Evolutionary conservation across 1,140 invertebrate species (phyloP).

Genomic region (Aphis craccivora): DNA sequence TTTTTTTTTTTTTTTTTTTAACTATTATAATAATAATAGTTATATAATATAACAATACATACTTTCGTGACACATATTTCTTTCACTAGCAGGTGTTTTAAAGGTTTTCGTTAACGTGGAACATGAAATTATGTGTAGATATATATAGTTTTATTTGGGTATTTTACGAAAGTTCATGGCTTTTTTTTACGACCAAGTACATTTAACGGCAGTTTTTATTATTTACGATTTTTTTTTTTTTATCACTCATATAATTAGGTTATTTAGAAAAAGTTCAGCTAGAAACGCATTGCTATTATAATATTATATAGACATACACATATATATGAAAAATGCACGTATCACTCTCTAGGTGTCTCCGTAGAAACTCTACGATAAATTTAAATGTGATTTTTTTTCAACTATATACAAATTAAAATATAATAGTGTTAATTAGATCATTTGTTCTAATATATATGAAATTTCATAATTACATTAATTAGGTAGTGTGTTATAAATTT

Average conservation of each 20-base stretch:
- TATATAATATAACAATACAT: background rate
- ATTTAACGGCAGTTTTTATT: conserved; percentile 26
- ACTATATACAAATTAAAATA: background rate
- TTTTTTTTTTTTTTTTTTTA: background rate
- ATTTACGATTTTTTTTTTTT: conserved; percentile 9
- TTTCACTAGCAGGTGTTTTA: conserved; percentile 10
- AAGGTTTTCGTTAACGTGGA: background rate
- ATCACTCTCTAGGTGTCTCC: background rate
- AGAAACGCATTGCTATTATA: background rate
- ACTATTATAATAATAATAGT: background rate
- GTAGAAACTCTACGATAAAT: background rate
- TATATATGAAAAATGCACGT: background rate
- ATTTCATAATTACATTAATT: background rate
- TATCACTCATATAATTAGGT: background rate
- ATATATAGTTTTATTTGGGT: background rate
- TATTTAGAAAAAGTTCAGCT: background rate
- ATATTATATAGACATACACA: background rate
- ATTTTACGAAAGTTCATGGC: conserved; percentile 18
- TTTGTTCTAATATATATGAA: background rate
- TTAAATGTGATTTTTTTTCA: background rate
- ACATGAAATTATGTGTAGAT: background rate
- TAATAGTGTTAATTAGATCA: background rate
- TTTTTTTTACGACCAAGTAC: conserved; percentile 21
- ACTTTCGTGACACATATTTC: background rate
- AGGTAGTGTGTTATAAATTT: background rate